Base-by-base conservation (phyloP, 1,140 invertebrate species). In the Hylaeus anthracinus region DNA sequence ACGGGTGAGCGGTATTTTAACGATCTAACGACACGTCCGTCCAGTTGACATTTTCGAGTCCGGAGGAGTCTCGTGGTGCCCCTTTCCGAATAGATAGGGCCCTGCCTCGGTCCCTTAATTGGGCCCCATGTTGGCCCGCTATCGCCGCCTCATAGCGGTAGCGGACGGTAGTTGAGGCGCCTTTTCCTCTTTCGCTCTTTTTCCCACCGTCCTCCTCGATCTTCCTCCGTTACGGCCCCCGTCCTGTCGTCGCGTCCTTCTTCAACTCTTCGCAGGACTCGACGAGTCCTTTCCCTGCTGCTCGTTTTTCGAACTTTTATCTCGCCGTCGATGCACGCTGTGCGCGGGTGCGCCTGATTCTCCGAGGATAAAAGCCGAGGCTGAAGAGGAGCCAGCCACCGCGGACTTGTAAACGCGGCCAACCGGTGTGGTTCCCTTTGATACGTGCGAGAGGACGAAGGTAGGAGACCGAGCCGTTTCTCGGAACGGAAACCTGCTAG, bases 121-220 rank as follows among this genome's bases (percentile, higher is more conserved):
- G 91, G 92, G 83, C 76, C 79, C 86, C 87, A 71, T 92, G 92
- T 93, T 91, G 85, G 87, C 73, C 82, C 88, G 87, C 88, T 92
- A 92, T 93, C 90, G 88, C 86, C 72, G 79, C 82, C 26, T 48
- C 8, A 10, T 75, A 78, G 82, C 88, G 70, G 90, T 88, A 88
- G 80, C 83, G 75, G 82, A 79, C 89, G 82, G 89, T 90, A 89
- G 88, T 90, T 86, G 78, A 81, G 51, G 74, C 85, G 60, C 80
- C 76, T 74, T 71, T 81, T 75, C 53, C 74, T 86, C 64, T 82
- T 76, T 48, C 72, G 73, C 73, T 73, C 69, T 72, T 85, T 58
- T 69, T 56, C 26, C 26, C 72, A 73, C 78, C 84, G 60, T 81
- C 82, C 84, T 77, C 69, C 81, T 73, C 67, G 81, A 72, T 84